Base-by-base conservation (phyloP, 2,113 vertebrate genomes). In the Cyprichromis sp. region DNA sequence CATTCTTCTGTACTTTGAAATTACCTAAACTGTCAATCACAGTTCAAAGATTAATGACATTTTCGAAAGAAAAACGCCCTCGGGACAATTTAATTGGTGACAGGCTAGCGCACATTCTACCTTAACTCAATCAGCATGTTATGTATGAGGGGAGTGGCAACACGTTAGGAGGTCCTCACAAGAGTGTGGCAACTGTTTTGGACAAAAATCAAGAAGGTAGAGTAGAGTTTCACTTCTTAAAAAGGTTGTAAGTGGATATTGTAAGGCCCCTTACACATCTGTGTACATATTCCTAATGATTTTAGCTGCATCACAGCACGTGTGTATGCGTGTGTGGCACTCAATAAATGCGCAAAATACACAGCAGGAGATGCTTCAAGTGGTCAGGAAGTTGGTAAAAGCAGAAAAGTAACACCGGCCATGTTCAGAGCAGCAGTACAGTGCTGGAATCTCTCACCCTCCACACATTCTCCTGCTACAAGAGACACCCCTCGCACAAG, bases 401-500 rank as follows among this genome's bases (percentile, higher is more conserved):
- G 57, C 53, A 80, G 24, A 36, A 47, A 82, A n/a, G 57, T 4
- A 79, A 66, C 86, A 86, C 29, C 80, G 84, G 87, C 81, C 88
- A 85, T 89, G 55, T 83, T 88, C 80, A 84, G 52, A 66, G 84
- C 84, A 90, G 86, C 87, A 93, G 87, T 57, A 78, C 57, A 50
- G 79, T 93, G 92, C 92, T 89, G 91, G 89, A 91, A 88, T 87
- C 36, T 94, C 92, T 89, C 93, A 93, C 91, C 89, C 88, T 90
- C 81, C 76, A 89, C 87, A 71, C 81, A 93, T 84, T 92, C 87
- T 89, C 59, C 81, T 54, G 85, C 3, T 34, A 86, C 81, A 31
- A 17, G 45, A 34, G 45, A 52, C 45, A n/a, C 73, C 68, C 88
- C 34, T 88, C 13, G 71, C 78, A 45, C 86, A 68, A n/a, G 19